These are phyloP conservation scores for Brachionus sp. DNA, from an alignment of 1,140 invertebrate genomes.

Conservation along the genomic window DNA sequence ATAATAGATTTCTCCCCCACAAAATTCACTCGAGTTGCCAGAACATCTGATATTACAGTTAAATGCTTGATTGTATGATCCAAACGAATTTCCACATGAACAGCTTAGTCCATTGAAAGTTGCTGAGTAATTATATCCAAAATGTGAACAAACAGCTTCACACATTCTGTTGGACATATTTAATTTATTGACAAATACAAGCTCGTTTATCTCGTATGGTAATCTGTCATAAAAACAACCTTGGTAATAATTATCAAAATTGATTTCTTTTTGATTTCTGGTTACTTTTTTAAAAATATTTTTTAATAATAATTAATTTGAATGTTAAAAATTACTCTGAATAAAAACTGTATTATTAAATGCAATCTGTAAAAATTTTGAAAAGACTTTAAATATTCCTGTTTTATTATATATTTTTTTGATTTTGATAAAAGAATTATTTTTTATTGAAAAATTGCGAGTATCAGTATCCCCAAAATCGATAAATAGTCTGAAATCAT, in stretches of 20 bases:
- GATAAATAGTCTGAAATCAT: background rate
- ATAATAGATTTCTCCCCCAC: background rate
- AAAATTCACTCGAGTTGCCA: background rate
- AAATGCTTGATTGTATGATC: background rate
- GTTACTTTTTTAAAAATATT: background rate
- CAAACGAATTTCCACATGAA: background rate
- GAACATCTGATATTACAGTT: background rate
- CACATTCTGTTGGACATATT: background rate
- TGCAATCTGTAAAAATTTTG: background rate
- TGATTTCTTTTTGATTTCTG: background rate
- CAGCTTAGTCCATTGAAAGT: background rate
- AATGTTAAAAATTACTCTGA: background rate
- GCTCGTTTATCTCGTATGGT: background rate
- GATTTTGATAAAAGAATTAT: background rate
- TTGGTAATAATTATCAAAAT: background rate
- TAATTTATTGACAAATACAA: background rate
- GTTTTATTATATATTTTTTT: background rate
- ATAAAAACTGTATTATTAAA: background rate
- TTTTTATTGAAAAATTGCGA: background rate
- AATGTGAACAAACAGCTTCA: background rate
- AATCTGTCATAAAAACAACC: slow-evolving; percentile 6
- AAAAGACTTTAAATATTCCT: background rate
- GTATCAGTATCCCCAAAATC: background rate
- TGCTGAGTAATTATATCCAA: background rate
- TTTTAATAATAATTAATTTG: background rate